Base-by-base conservation (phyloP, 2,888 invertebrate species). In the Lepidocyrtinus sp. region DNA sequence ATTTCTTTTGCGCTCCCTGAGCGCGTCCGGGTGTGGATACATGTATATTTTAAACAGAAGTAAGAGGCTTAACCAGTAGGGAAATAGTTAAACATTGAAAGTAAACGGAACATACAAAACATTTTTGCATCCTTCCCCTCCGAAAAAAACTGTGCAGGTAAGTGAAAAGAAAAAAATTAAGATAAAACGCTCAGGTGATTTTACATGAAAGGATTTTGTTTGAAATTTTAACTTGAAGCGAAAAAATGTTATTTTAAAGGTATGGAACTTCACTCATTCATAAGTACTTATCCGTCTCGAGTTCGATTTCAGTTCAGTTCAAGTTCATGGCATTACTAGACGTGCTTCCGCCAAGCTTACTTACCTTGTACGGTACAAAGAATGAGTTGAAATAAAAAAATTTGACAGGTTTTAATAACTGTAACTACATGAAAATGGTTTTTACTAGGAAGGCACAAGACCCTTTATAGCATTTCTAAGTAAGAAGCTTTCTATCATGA, bases 61-160 rank as follows among this genome's bases (percentile, higher is more conserved):
- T 50, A 21, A 24, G 24, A 19, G 46, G 70, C 27, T 61, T 45
- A 24, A 9, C 45, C 67, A 67, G 67, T 21, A 27, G 19, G 46
- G 17, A 64, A 50, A 50, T 7, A 36, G 5, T 36, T 36, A 36
- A 5, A 36, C 36, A 50, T 50, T 50, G 50, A n/a, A 50, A 50
- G 50, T 50, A 50, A 50, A 50, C 50, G 50, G 5, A 50, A 50
- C 5, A 50, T 50, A 50, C 50, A 50, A 50, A 17, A 50, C 12
- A 50, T 36, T 5, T 36, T 36, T 5, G 36, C 5, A 36, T 12
- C 5, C 36, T 36, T 7, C 36, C 36, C 5, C 36, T 36, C 12
- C 36, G 17, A 50, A 50, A 50, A 17, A 2, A 50, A 12, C 2
- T n/a, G 50, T 36, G 12, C 50, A 36, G 36, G 5, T 36, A 36